Percentiles rank a stretch among this genome's conserved stretches.
Evolutionary conservation across 2,888 invertebrate genomes (phyloP).

Genomic region (Zhuqinia jingwanae): DNA sequence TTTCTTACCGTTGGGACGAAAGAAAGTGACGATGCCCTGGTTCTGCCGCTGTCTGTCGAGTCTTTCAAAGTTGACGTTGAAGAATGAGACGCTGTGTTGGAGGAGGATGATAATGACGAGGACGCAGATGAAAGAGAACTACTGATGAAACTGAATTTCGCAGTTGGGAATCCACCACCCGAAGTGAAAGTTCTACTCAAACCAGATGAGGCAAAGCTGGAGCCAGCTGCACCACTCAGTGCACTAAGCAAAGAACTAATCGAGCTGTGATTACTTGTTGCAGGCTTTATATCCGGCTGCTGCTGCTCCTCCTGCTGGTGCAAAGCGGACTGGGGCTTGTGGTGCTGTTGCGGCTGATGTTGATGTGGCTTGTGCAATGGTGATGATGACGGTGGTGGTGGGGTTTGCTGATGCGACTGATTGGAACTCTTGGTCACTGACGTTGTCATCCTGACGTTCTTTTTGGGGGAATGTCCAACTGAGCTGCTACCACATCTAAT

Average conservation of each 20-base stretch:
- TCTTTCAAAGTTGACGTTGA: background rate
- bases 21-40: slow-evolving; percentile 56
- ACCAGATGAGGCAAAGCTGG: slow-evolving; percentile 47
- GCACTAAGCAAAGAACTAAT: slow-evolving; percentile 73
- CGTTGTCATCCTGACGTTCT: slow-evolving; percentile 71
- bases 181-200: slow-evolving; percentile 34
- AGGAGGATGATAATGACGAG: slow-evolving; percentile 23
- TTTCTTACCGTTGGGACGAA: no score
- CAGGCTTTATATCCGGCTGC: slow-evolving; percentile 57
- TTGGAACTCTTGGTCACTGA: slow-evolving; percentile 41
- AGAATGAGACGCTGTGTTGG: background rate
- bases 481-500: slow-evolving; percentile 71
- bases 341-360: background rate
- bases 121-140: slow-evolving; percentile 12
- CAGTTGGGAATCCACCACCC: slow-evolving; percentile 43
- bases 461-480: slow-evolving; percentile 71
- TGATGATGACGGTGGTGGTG: background rate
- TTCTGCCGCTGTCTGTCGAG: slow-evolving; percentile 7
- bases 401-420: background rate
- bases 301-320: slow-evolving; percentile 46
- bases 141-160: slow-evolving; percentile 49
- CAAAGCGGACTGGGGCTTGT: background rate
- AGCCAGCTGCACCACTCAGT: slow-evolving; percentile 72
- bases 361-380: background rate
- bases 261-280: slow-evolving; percentile 73